phyloP scores from a whole-genome alignment of 1,140 invertebrate species.

The Drosophila rufa region DNA sequence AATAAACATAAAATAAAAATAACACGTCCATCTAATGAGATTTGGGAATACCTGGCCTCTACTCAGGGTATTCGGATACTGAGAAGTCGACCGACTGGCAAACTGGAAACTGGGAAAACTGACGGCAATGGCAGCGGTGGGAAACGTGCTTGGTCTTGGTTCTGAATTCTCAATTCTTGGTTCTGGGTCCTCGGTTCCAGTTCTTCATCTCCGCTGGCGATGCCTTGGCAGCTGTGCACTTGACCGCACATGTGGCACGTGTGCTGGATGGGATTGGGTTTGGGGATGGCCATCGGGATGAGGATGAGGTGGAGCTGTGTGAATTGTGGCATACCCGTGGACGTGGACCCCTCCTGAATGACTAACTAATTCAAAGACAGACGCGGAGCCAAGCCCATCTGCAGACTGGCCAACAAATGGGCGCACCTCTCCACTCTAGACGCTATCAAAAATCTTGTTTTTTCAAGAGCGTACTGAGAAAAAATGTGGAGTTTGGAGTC shows the following conservation, averaged over 20 bases:
- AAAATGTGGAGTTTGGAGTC: not conserved
- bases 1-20: not conserved
- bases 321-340: conserved; percentile 37
- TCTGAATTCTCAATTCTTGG: conserved; percentile 33
- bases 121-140: conserved; percentile 50
- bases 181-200: conserved; percentile 34
- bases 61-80: conserved; percentile 22
- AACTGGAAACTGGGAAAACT: conserved; percentile 38
- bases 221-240: conserved; percentile 66
- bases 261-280: conserved; percentile 39
- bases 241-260: conserved; percentile 78
- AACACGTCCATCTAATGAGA: not conserved
- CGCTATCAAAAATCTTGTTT: conserved; percentile 46
- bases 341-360: conserved; percentile 27
- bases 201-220: conserved; percentile 33
- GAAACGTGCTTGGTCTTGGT: conserved; percentile 50
- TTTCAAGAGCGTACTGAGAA: conserved; percentile 11
- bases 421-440: conserved; percentile 33
- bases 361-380: conserved; percentile 45
- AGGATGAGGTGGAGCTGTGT: conserved; percentile 24
- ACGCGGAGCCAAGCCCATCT: conserved; percentile 41
- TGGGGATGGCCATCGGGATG: too few species aligned
- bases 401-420: conserved; percentile 47
- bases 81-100: conserved; percentile 8
- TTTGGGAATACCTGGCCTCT: too few species aligned